These are phyloP conservation scores for Anguilla megastoma DNA, from an alignment of 2,797 vertebrate species.

Conservation along the genomic window DNA sequence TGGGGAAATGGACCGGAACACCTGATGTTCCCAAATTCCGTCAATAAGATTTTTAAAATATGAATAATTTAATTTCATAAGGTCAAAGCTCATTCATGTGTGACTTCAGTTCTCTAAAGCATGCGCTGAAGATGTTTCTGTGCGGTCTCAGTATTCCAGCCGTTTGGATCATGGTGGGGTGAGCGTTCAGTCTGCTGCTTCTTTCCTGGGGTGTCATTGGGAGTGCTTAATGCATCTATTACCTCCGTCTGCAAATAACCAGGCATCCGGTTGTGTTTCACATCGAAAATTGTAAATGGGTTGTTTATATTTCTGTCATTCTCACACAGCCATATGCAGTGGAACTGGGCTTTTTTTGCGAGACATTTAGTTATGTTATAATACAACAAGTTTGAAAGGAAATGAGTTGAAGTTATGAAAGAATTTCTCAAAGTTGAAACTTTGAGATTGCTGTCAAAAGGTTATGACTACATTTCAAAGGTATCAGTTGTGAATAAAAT, in stretches of 20 bases:
- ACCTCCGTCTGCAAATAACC: not conserved
- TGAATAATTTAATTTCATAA: not conserved
- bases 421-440: not conserved
- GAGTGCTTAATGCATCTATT: not conserved
- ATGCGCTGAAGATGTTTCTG: not conserved
- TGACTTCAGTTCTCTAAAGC: not conserved
- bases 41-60: not conserved
- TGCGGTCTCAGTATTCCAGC: not conserved
- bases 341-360: not conserved
- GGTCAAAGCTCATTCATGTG: not conserved
- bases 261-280: not conserved
- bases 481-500: slow-evolving; percentile 48
- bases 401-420: not conserved
- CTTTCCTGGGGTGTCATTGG: not conserved
- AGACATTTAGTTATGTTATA: not conserved
- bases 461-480: slow-evolving; percentile 36
- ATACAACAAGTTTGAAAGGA: not conserved
- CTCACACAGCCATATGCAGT: not conserved
- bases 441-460: slow-evolving; percentile 20
- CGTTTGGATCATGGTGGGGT: not conserved
- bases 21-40: not conserved
- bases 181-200: not conserved
- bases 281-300: not conserved
- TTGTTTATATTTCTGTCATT: not conserved
- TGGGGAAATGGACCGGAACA: not conserved